Conservation (phyloP, 2,113 vertebrate genomes). For the Phylloscopus trochilus region DNA sequence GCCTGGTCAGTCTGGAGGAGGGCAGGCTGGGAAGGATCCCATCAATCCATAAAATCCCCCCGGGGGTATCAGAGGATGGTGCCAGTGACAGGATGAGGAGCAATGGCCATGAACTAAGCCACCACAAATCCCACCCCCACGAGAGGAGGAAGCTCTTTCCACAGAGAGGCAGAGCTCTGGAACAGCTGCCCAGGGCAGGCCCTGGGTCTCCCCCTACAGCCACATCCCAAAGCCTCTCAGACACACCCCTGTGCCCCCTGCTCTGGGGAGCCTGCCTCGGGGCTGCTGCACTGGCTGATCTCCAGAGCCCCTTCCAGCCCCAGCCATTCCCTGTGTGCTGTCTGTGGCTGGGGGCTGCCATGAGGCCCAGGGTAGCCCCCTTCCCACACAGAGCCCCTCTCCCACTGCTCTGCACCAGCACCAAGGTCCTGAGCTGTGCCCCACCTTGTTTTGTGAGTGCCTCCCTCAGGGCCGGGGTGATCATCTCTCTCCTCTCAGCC, state of each 20-base stretch:
- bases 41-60: background rate
- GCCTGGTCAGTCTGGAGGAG: background rate
- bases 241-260: background rate
- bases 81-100: background rate
- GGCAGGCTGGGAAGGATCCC: background rate
- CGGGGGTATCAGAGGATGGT: background rate
- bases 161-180: background rate
- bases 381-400: background rate
- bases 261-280: background rate
- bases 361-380: background rate
- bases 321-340: background rate
- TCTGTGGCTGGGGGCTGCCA: no score
- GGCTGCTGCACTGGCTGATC: background rate
- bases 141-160: background rate
- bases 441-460: conserved; percentile 92
- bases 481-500: conserved; percentile 84
- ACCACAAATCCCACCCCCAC: background rate
- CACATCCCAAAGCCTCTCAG: background rate
- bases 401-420: background rate
- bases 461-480: conserved; percentile 86
- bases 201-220: background rate
- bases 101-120: background rate
- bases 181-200: background rate
- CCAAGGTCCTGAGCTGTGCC: background rate
- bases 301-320: background rate